Evolutionary conservation across 1,140 invertebrate genomes (phyloP).

Genomic region (Drosophila sechellia): DNA sequence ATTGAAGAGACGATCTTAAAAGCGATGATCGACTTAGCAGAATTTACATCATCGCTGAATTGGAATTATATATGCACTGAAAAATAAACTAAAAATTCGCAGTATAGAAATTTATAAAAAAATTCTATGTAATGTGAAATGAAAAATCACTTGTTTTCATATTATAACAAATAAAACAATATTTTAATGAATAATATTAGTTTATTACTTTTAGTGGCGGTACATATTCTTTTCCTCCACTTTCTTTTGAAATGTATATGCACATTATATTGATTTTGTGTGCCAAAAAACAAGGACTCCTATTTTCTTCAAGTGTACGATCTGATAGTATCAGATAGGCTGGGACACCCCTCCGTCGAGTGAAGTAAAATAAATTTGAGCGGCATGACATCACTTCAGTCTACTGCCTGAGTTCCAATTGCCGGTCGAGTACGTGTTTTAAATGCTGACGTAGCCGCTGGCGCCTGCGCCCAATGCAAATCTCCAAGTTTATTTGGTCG

Average conservation of each 20-base stretch:
- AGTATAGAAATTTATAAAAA: too few species aligned
- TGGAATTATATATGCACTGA: not conserved
- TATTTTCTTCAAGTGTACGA: conserved; percentile 1
- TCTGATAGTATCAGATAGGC: conserved; percentile 35
- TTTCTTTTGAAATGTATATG: too few species aligned
- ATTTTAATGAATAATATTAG: not conserved
- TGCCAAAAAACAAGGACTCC: not conserved
- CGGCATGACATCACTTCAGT: conserved; percentile 73
- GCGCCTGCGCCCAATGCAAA: conserved; percentile 72
- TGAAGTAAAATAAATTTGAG: conserved; percentile 62
- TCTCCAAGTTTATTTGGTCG: conserved; percentile 60
- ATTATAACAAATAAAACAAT: too few species aligned
- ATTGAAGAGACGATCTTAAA: conserved; percentile 8
- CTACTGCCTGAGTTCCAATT: conserved; percentile 50
- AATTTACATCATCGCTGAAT: conserved; percentile 55
- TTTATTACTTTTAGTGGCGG: not conserved
- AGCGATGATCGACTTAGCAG: conserved; percentile 34
- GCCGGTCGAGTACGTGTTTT: conserved; percentile 47
- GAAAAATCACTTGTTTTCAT: not conserved
- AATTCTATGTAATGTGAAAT: not conserved
- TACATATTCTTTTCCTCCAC: too few species aligned
- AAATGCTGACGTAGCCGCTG: conserved; percentile 66
- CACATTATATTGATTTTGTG: too few species aligned
- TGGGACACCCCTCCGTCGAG: conserved; percentile 36
- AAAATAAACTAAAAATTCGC: not conserved